Percentiles rank a stretch among this genome's conserved stretches.
Conservation (phyloP, 2,888 invertebrate genomes). For the Dilophus febrilis region DNA sequence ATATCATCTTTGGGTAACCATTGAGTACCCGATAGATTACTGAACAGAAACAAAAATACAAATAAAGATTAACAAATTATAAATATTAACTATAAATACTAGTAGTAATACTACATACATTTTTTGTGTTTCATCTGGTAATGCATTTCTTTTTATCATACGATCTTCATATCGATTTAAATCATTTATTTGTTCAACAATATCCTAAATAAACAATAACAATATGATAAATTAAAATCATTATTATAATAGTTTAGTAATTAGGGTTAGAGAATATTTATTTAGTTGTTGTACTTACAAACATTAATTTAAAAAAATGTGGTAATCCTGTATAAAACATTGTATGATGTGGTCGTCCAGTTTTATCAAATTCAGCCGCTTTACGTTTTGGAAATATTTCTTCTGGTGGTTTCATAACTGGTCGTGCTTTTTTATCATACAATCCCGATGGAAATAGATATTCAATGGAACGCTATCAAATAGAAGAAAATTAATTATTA, state of each 20-base stretch:
- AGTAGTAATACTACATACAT: too few relatives aligned
- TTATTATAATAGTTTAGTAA: background rate
- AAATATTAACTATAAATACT: too few relatives aligned
- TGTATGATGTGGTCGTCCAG: slow-evolving; percentile 78
- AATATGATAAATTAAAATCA: slow-evolving; percentile 4
- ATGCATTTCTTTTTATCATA: slow-evolving; percentile 42
- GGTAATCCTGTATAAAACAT: slow-evolving; percentile 85
- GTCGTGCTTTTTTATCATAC: slow-evolving; percentile 67
- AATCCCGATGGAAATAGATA: slow-evolving; percentile 95
- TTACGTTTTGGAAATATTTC: slow-evolving; percentile 70
- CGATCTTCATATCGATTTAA: slow-evolving; percentile 53
- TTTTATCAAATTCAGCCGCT: slow-evolving; percentile 78
- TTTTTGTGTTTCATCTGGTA: slow-evolving; percentile 39
- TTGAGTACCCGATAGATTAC: slow-evolving; percentile 36
- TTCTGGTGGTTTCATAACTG: slow-evolving; percentile 78
- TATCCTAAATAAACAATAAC: slow-evolving; percentile 35
- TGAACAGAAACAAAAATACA: slow-evolving; percentile 25
- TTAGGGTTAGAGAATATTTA: background rate
- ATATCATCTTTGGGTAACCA: slow-evolving; percentile 53
- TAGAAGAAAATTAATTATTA: slow-evolving; percentile 9
- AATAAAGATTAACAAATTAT: too few relatives aligned
- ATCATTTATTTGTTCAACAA: slow-evolving; percentile 47
- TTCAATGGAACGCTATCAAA: slow-evolving; percentile 58
- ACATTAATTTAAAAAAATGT: slow-evolving; percentile 65
- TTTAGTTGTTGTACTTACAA: slow-evolving; percentile 45